phyloP scores from a whole-genome alignment of 2,113 vertebrate species.

The Irena cyanogastra region DNA sequence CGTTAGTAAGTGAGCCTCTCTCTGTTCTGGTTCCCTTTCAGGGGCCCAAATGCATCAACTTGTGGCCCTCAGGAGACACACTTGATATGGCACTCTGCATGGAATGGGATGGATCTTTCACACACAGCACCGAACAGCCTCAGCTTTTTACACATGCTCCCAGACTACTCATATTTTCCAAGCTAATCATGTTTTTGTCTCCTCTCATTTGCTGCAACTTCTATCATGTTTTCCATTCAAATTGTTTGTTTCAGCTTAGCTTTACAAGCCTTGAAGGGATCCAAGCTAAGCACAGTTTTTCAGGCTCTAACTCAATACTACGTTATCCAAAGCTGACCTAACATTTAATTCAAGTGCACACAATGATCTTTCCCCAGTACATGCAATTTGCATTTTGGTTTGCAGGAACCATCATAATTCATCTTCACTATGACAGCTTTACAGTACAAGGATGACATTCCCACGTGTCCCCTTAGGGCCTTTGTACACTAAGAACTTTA shows the following conservation, averaged over 20 bases:
- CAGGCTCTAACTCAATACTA: neutral
- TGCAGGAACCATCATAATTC: neutral
- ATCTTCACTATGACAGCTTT: neutral
- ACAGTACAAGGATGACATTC: neutral
- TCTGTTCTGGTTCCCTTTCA: neutral
- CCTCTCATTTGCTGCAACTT: neutral
- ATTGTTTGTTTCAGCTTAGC: neutral
- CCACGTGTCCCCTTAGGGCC: neutral
- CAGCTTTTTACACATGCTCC: neutral
- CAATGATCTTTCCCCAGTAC: neutral
- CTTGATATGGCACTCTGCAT: neutral
- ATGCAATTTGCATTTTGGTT: neutral
- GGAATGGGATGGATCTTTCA: neutral
- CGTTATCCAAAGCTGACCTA: neutral
- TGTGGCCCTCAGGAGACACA: neutral
- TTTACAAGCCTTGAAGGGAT: neutral
- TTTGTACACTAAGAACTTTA: neutral
- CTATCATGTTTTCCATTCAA: neutral
- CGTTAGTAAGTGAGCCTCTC: fast-evolving
- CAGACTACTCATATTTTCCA: neutral
- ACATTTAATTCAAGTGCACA: constrained; percentile 19
- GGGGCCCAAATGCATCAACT: neutral
- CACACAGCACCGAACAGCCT: neutral
- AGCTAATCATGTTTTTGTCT: neutral
- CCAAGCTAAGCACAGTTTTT: neutral